These are phyloP conservation scores for Drosophila chauvacae DNA, from an alignment of 1,140 invertebrate genomes.

Conservation along the genomic window DNA sequence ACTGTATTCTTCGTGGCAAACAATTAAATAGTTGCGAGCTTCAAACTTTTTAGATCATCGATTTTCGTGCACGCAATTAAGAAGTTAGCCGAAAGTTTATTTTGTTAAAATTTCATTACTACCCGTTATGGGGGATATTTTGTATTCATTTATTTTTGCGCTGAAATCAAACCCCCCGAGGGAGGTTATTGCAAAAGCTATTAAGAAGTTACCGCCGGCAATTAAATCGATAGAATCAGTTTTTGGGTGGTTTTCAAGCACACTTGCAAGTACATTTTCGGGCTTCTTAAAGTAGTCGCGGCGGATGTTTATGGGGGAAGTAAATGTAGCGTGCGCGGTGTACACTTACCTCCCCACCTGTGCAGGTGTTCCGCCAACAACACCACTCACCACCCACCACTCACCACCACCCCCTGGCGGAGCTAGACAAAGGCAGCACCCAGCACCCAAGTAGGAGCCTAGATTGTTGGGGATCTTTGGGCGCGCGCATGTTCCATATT, in stretches of 20 bases:
- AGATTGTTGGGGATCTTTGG: constrained; percentile 43
- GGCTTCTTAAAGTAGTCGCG: constrained; percentile 24
- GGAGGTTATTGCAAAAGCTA: constrained; percentile 17
- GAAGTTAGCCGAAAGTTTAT: constrained; percentile 9
- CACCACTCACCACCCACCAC: neutral
- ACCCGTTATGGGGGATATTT: neutral
- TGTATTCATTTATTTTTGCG: constrained; percentile 1
- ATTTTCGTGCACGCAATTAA: constrained; percentile 10
- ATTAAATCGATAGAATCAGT: constrained; percentile 33
- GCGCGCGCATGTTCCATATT: constrained; percentile 50
- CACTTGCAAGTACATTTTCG: too few relatives aligned
- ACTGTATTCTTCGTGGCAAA: neutral
- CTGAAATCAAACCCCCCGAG: neutral
- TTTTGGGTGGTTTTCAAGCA: neutral
- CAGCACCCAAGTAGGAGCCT: constrained; percentile 3
- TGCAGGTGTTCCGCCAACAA: neutral
- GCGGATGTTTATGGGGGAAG: constrained; percentile 27
- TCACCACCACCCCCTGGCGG: neutral
- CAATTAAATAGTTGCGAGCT: constrained; percentile 7
- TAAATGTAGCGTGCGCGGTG: constrained; percentile 39
- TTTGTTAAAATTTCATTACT: constrained; percentile 13
- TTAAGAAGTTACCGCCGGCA: constrained; percentile 30
- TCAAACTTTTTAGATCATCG: constrained; percentile 4
- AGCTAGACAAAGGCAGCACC: constrained; percentile 31
- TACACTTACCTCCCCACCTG: neutral